Base-by-base conservation (phyloP, 1,140 invertebrate genomes). In the Nephila pilipes region DNA sequence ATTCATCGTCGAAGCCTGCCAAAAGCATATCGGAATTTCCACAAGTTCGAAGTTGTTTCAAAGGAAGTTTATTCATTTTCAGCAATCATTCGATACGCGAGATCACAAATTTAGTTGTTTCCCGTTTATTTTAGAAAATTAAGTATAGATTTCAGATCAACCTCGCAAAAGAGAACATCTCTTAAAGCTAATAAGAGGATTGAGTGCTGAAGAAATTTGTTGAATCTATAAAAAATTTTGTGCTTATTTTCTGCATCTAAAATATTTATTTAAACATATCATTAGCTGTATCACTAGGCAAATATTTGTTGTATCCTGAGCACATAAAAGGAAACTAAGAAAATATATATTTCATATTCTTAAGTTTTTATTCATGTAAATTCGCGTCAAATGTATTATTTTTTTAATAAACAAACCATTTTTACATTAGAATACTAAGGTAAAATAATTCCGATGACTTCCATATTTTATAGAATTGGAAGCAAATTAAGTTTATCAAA, bases 121-220 rank as follows among this genome's bases (percentile, higher is more conserved):
- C 38, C 25, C 38, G 22, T 12, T 4, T 38, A 81, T 81, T 55
- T 22, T 46, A 5, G 80, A 25, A 81, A 81, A 81, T 81, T 81
- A 81, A 81, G 20, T 81, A 81, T 81, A 38, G 80, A 81, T 81
- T 81, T 81, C 46, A 25, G 80, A 81, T 81, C 80, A 54, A 22
- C 22, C 1, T 81, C 1, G 32, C 16, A 18, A 20, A 32, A 18
- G 25, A 20, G 25, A 55, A n/a, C 80, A 16, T 54, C 20, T 54
- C 20, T 54, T 81, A 46, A 81, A 54, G n/a, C 16, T 54, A 32
- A 2, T 55, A 16, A 54, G 54, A 81, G 12, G 80, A 12, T 12
- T 75, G 12, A 4, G 69, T 6, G 29, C 32, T 36, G 16, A 75
- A 75, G 1, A 16, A 14, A 18, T 18, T 4, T 32, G 0, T 75